These are phyloP conservation scores for Peromyscus eremicus DNA, from an alignment of 2,797 vertebrate species.

Conservation along the genomic window DNA sequence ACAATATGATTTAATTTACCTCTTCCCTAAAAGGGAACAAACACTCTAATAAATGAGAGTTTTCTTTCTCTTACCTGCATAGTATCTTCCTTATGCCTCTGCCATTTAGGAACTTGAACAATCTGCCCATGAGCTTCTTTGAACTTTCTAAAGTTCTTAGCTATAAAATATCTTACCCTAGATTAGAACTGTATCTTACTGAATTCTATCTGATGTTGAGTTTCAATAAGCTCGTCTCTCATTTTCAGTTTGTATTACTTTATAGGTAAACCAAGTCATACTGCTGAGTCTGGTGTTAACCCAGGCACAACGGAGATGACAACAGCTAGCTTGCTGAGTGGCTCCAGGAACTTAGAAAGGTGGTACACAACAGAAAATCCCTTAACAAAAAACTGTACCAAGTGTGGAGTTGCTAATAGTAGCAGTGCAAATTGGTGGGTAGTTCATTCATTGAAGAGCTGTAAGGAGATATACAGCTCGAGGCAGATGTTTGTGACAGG, in stretches of 20 bases:
- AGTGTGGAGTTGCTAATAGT: slow-evolving; percentile 24
- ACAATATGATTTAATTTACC: slow-evolving; percentile 3
- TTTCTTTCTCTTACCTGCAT: slow-evolving; percentile 14
- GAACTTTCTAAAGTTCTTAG: background rate
- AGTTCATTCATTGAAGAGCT: slow-evolving; percentile 28
- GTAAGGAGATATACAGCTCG: slow-evolving; percentile 9
- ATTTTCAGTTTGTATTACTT: slow-evolving; percentile 33
- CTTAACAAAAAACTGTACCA: slow-evolving; percentile 9
- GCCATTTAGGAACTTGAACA: background rate
- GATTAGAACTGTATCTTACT: background rate
- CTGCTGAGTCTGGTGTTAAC: slow-evolving; percentile 48
- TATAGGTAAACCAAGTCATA: background rate
- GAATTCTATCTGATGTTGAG: background rate
- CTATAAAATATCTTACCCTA: slow-evolving; percentile 10
- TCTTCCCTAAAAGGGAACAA: slow-evolving; percentile 8
- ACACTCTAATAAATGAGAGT: background rate
- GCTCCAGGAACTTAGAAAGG: slow-evolving; percentile 20
- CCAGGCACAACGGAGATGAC: slow-evolving; percentile 23
- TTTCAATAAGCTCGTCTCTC: slow-evolving; percentile 11
- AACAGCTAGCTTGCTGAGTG: background rate
- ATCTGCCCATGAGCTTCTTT: background rate
- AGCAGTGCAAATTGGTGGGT: background rate
- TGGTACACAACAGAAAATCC: slow-evolving; percentile 12
- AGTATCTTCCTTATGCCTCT: background rate
- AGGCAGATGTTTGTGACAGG: slow-evolving; percentile 18